Conservation (phyloP, 1,140 invertebrate species). For the Venustaconcha ellipsiformis region DNA sequence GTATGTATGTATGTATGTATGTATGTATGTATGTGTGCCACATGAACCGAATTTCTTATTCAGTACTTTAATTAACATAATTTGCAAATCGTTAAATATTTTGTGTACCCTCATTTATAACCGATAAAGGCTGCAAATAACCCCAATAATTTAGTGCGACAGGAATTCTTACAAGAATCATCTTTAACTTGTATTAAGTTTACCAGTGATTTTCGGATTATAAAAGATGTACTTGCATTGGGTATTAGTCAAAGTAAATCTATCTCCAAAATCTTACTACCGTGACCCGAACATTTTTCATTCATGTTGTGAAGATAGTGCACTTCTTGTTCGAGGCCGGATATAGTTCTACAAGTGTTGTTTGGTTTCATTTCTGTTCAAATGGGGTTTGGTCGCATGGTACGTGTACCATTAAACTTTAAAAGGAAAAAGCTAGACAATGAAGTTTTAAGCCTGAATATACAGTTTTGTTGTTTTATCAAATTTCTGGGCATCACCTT, state of each 20-base stretch:
- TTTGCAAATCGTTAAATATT: no score
- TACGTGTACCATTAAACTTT: constrained; percentile 20
- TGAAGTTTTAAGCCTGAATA: constrained; percentile 11
- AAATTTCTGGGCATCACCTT: neutral
- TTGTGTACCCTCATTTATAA: no score
- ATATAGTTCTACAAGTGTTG: neutral
- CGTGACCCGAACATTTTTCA: neutral
- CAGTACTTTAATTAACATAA: no score
- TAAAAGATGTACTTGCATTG: constrained; percentile 3
- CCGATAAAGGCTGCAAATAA: no score
- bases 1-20: no score
- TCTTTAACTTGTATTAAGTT: no score
- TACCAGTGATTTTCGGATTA: no score
- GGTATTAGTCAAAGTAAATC: constrained; percentile 13
- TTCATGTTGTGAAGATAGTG: constrained; percentile 11
- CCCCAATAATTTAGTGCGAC: no score
- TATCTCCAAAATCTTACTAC: constrained; percentile 7
- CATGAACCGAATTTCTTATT: no score
- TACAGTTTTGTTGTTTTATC: constrained; percentile 14
- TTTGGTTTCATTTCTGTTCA: constrained; percentile 30
- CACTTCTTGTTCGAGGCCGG: constrained; percentile 8
- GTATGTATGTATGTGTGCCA: no score
- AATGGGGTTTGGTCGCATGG: constrained; percentile 21
- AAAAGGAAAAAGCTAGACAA: neutral
- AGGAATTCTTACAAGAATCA: no score